phyloP scores from a whole-genome alignment of 1,140 invertebrate species.

The Temnothorax nylanderi region DNA sequence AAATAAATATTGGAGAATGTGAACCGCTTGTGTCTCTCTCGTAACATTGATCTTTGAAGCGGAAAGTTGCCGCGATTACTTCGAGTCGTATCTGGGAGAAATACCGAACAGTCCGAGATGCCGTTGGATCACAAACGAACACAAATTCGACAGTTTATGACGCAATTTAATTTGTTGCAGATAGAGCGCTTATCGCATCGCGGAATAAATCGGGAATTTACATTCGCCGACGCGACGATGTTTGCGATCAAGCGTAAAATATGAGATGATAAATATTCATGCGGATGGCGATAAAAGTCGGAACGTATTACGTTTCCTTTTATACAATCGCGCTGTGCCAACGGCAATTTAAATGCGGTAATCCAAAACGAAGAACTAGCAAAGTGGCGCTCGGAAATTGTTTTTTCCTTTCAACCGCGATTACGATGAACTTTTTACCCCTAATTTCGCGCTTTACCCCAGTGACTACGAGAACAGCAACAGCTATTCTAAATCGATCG shows the following conservation, averaged over 20 bases:
- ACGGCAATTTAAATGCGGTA: background rate
- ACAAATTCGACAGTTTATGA: background rate
- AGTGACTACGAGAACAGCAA: background rate
- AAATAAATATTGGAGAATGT: constrained; percentile 59
- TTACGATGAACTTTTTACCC: background rate
- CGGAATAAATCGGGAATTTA: background rate
- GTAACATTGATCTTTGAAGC: background rate
- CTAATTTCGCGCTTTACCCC: background rate
- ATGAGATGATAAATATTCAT: background rate
- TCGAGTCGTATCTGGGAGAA: background rate
- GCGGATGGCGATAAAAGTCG: background rate
- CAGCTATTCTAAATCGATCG: constrained; percentile 16
- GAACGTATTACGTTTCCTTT: background rate
- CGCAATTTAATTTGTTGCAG: background rate
- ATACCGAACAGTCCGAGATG: background rate
- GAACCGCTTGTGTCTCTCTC: constrained; percentile 10
- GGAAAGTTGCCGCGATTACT: background rate
- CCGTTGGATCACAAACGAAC: background rate
- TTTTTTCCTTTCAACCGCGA: background rate
- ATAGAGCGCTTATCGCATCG: background rate
- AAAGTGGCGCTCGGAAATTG: background rate
- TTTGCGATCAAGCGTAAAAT: background rate
- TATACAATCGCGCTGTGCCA: background rate
- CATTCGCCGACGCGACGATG: background rate
- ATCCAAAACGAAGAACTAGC: background rate